Conservation (phyloP, 2,797 vertebrate species). For the Schizopygopsis malacanthus region DNA sequence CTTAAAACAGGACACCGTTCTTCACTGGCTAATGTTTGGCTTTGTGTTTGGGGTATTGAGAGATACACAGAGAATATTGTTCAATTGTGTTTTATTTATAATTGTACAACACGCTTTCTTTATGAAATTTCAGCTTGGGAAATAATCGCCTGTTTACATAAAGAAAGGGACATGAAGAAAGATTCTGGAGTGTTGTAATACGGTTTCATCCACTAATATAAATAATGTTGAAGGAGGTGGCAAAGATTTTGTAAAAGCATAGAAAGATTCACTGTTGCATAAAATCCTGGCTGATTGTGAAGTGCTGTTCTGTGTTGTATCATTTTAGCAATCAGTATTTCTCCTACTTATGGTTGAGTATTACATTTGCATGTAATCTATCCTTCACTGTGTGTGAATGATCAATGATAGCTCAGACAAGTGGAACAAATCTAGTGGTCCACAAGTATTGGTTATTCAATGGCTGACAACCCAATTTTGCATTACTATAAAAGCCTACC, state of each 20-base stretch:
- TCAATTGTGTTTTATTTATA: neutral
- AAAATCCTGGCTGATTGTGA: conserved; percentile 10
- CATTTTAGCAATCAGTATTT: neutral
- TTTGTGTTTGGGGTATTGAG: neutral
- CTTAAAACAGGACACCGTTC: neutral
- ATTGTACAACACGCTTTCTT: conserved; percentile 1
- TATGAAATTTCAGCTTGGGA: neutral
- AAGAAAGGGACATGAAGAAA: neutral
- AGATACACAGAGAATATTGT: neutral
- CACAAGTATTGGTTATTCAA: neutral
- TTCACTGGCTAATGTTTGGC: neutral
- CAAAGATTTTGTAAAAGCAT: conserved; percentile 19
- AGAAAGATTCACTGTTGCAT: neutral
- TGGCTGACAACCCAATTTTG: neutral
- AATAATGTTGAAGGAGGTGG: neutral
- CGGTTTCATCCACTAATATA: neutral
- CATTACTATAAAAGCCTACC: neutral
- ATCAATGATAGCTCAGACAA: conserved; percentile 16
- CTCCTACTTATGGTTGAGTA: conserved; percentile 13
- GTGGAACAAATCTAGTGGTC: neutral
- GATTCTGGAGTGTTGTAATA: neutral
- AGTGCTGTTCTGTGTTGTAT: neutral
- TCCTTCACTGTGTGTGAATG: conserved; percentile 19
- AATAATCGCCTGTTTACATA: conserved; percentile 1
- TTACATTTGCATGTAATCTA: conserved; percentile 26